Base-by-base conservation (phyloP, 1,140 invertebrate species). In the Drosophila pectinifera region DNA sequence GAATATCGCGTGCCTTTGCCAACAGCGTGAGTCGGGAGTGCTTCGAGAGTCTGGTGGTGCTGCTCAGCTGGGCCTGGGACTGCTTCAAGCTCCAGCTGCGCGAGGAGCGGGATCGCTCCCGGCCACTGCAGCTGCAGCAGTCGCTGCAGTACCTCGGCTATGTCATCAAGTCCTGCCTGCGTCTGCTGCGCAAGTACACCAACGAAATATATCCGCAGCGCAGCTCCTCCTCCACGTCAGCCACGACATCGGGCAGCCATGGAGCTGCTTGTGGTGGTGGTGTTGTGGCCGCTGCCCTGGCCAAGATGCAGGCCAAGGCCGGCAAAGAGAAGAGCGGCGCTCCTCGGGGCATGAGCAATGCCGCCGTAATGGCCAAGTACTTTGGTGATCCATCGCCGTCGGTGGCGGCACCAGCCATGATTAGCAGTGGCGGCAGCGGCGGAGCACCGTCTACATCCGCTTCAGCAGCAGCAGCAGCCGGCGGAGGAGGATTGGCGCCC, bases 201-300 rank as follows among this genome's bases (percentile, higher is more conserved):
- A 97, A 96, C 91, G 97, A 98, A 92, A 96, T 98, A 26, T 98
- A 98, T 93, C 97, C 97, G 0, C 96, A 96, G 45, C 67, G 78
- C 3, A 57, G 24, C 36, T 65, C 67, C 5, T 38, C 73, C 0
- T 0, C 28, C 28, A n/a, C n/a, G n/a, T n/a, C n/a, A n/a, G 49
- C 53, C 1, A 16, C 49, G 41, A 14, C 70, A 1, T 34, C 70
- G 10, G 49, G 42, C n/a, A 68, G 64, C 26, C 22, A 55, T 39
- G 41, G 42, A n/a, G n/a, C n/a, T n/a, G n/a, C n/a, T n/a, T n/a
- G n/a, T n/a, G n/a, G n/a, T n/a, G n/a, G 72, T 22, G 94, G 94
- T 16, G 93, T 94, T 1, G 92, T 94, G 5, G 73, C 76, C 7
- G 63, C 73, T 7, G 73, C 79, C 0, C 28, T 88, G 3, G 62